A percentile compares a stretch with the other conserved stretches of the same genome.
phyloP scores from a whole-genome alignment of 92 coral and sea anemone genomes.

The Metridium senile region DNA sequence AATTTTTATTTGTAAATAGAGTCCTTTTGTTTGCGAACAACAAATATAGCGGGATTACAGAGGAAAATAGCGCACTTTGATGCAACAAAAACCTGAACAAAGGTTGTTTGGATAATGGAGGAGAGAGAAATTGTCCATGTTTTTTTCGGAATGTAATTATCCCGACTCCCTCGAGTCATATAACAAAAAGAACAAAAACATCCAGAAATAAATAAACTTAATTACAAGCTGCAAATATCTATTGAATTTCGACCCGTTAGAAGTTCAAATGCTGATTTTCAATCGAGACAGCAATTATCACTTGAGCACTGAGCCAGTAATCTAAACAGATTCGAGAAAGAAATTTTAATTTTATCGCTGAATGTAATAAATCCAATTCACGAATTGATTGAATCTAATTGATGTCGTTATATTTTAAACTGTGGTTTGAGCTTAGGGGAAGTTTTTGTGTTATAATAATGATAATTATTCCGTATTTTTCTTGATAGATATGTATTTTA shows the following conservation, averaged over 20 bases:
- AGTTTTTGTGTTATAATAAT: too few species aligned
- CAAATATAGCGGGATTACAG: conserved; percentile 1
- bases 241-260: background rate
- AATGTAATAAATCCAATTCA: too few species aligned
- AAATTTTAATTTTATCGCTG: too few species aligned
- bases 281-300: background rate
- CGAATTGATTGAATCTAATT: too few species aligned
- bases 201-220: too few species aligned
- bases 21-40: background rate
- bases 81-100: background rate
- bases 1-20: background rate
- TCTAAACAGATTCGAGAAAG: background rate
- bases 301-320: background rate
- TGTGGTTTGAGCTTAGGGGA: too few species aligned
- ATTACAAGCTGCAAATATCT: too few species aligned
- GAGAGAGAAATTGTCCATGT: background rate
- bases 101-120: background rate
- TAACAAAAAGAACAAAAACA: background rate
- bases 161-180: too few species aligned
- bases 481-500: too few species aligned
- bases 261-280: background rate
- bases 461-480: too few species aligned
- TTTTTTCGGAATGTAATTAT: too few species aligned
- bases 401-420: too few species aligned
- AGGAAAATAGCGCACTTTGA: conserved; percentile 9